Evolutionary conservation across 2,888 invertebrate genomes (phyloP), one percentile per base, ranked within the genome.

Genomic region (Capitulum mitella): DNA sequence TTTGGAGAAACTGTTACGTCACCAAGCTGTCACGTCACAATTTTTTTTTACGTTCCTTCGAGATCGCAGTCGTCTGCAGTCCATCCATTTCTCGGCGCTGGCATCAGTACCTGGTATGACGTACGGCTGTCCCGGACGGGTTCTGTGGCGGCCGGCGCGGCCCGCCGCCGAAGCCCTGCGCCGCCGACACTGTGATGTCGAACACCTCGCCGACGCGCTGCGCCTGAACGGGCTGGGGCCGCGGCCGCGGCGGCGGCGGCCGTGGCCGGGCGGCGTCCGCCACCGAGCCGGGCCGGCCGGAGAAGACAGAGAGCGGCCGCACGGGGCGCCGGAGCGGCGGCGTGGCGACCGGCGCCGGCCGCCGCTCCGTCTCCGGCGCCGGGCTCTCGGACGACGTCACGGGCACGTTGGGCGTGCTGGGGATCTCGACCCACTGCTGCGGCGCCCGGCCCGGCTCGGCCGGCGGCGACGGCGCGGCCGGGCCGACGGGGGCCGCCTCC

Each of bases 151-250:
- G 10, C 40, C 3, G 37, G 3, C 29, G 70, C 26, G 26, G 70
- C 40, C 54, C 34, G 14, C 80, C 40, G 3, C 80, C 82, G 78
- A 78, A 82, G 16, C 80, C 80, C 46, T 82, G 82, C 54, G 79
- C 78, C 29, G 80, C 82, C 12, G 81, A 81, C 70, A 82, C 82
- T 5, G 82, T 82, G 22, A 82, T 81, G 51, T 82, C 82, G 40
- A 82, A 82, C n/a, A 80, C 76, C 19, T 81, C 80, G 26, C 81
- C 81, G 1, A 77, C 46, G 29, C 70, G 64, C 1, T 77, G 77
- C 34, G 54, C 48, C 46, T 43, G 46, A 43, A 48, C 40, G 32
- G 46, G 12, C 64, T 64, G 64, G 16, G 64, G 64, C 19, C 64
- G 64, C 34, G 10, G 64, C 29, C 29, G 29, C 14, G 10, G 29